Conservation (phyloP, 2,888 invertebrate genomes). For the Meiosimyza platycephala region DNA sequence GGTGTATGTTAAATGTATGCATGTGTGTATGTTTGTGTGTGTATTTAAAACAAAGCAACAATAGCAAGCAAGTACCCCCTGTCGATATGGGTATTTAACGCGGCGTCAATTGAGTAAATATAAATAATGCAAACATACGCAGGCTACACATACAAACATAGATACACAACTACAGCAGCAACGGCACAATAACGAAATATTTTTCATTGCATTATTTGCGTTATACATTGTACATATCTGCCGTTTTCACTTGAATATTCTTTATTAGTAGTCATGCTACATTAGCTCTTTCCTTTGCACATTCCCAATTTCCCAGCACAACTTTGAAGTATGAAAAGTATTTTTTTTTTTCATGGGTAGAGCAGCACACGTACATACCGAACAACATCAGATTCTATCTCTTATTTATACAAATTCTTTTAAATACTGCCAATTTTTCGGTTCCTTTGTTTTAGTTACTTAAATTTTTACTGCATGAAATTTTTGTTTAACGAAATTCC, state of each 20-base stretch:
- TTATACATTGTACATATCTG: not conserved
- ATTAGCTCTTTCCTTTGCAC: constrained; percentile 7
- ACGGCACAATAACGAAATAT: not conserved
- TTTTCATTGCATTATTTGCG: not conserved
- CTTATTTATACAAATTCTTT: too few species aligned
- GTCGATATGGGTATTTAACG: constrained; percentile 23
- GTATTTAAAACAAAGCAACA: constrained; percentile 2
- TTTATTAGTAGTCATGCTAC: constrained; percentile 11
- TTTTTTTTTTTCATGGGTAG: too few species aligned
- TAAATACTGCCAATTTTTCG: too few species aligned
- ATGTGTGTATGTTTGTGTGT: not conserved
- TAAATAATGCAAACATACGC: constrained; percentile 20
- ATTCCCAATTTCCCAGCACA: too few species aligned
- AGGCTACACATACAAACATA: not conserved
- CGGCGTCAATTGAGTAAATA: constrained; percentile 31
- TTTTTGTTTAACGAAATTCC: too few species aligned
- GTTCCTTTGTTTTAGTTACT: too few species aligned
- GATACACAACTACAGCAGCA: not conserved
- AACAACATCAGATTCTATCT: too few species aligned
- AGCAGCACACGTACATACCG: too few species aligned
- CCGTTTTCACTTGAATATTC: not conserved
- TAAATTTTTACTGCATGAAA: too few species aligned
- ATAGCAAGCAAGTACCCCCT: not conserved
- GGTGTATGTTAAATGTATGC: not conserved
- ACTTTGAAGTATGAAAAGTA: too few species aligned